phyloP scores from a whole-genome alignment of 1,140 invertebrate species.

The Drosophila bifasciata region DNA sequence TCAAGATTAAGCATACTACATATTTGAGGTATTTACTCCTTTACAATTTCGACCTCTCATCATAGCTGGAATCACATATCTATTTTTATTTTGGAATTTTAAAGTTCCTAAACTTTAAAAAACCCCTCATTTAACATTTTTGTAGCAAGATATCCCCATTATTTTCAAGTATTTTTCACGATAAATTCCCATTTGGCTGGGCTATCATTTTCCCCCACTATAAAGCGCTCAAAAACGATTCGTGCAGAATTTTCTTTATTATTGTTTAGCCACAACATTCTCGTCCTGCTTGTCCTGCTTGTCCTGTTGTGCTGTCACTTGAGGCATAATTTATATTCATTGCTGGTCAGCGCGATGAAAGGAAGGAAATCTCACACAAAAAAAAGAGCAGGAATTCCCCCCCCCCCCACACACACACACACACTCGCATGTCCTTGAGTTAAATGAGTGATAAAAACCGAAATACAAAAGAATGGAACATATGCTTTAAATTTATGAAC shows the following conservation, averaged over 20 bases:
- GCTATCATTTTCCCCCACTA: not conserved
- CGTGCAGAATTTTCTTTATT: conserved; percentile 36
- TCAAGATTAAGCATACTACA: too few species aligned
- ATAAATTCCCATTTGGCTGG: too few species aligned
- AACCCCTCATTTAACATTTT: too few species aligned
- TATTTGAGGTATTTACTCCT: too few species aligned
- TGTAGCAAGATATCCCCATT: too few species aligned
- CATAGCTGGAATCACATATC: too few species aligned
- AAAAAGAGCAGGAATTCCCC: not conserved
- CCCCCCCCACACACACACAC: too few species aligned
- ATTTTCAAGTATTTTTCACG: too few species aligned
- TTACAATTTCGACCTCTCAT: too few species aligned
- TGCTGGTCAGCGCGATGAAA: conserved; percentile 23
- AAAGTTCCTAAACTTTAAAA: too few species aligned
- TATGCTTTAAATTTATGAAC: conserved; percentile 50
- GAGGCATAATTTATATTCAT: conserved; percentile 68
- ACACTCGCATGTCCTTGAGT: conserved; percentile 22
- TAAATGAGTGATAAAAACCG: conserved; percentile 42
- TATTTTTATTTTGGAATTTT: too few species aligned
- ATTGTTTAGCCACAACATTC: conserved; percentile 31
- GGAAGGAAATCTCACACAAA: conserved; percentile 1
- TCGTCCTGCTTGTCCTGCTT: not conserved
- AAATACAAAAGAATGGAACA: conserved; percentile 39
- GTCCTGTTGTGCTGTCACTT: conserved; percentile 21
- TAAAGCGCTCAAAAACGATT: conserved; percentile 26